phyloP scores from a whole-genome alignment of 2,888 invertebrate genomes.

The Cephus rjabovi region DNA sequence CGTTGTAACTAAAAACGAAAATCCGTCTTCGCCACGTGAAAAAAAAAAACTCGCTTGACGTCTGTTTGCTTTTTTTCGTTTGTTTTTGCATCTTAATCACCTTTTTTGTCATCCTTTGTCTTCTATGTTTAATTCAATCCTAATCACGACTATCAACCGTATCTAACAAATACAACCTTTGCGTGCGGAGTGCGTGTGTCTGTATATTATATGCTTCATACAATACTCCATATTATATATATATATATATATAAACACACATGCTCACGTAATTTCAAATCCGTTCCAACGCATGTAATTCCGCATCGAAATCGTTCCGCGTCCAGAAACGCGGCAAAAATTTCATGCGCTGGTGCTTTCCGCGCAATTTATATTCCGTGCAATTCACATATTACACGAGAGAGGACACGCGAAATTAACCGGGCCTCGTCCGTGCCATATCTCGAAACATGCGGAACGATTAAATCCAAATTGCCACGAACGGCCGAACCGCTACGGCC shows the following conservation, averaged over 20 bases:
- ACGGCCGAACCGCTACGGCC: background rate
- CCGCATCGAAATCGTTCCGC: background rate
- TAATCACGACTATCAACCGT: constrained; percentile 1
- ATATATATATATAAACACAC: background rate
- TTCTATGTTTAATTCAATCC: constrained; percentile 12
- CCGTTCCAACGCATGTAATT: background rate
- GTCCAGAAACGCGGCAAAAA: background rate
- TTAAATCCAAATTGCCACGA: background rate
- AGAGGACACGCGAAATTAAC: background rate
- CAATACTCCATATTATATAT: background rate
- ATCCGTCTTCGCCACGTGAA: background rate
- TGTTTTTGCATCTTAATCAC: constrained; percentile 10
- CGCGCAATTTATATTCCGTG: background rate
- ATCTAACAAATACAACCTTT: constrained; percentile 4
- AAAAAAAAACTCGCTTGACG: background rate
- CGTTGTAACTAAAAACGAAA: background rate
- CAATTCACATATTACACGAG: background rate
- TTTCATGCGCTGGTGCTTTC: background rate
- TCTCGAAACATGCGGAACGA: background rate
- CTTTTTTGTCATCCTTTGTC: background rate
- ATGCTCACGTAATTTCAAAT: background rate
- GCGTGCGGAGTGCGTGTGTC: background rate
- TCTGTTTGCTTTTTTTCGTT: constrained; percentile 7
- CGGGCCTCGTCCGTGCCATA: background rate
- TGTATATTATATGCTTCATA: background rate